phyloP scores from a whole-genome alignment of 2,113 vertebrate genomes.

The Puffinus mauretanicus region DNA sequence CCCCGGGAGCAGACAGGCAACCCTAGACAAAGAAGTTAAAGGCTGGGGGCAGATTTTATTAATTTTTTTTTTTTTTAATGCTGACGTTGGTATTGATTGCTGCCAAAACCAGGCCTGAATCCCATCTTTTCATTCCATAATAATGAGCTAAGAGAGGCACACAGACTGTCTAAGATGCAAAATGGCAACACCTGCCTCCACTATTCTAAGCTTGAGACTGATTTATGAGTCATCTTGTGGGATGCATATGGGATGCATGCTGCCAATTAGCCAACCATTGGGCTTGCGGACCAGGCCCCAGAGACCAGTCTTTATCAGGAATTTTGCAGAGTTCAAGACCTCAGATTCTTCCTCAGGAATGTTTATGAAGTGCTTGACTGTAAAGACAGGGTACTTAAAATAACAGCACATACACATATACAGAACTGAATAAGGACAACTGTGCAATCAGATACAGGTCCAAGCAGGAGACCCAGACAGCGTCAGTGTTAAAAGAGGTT shows the following conservation, averaged over 20 bases:
- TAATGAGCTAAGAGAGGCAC: background rate
- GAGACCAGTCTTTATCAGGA: slow-evolving; percentile 17
- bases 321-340: background rate
- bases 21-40: background rate
- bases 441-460: background rate
- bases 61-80: background rate
- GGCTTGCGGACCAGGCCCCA: background rate
- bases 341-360: slow-evolving; percentile 22
- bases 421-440: background rate
- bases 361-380: slow-evolving; percentile 28
- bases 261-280: slow-evolving; percentile 16
- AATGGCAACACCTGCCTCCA: background rate
- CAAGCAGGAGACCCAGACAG: background rate
- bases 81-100: background rate
- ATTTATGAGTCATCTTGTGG: slow-evolving; percentile 17
- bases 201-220: background rate
- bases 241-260: background rate
- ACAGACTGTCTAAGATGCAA: background rate
- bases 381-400: background rate
- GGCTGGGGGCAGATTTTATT: background rate
- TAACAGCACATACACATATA: background rate
- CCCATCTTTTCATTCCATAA: background rate
- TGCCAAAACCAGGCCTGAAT: background rate
- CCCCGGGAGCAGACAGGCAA: background rate
- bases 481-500: background rate